phyloP scores from a whole-genome alignment of 2,797 vertebrate species.

The Betta splendens region DNA sequence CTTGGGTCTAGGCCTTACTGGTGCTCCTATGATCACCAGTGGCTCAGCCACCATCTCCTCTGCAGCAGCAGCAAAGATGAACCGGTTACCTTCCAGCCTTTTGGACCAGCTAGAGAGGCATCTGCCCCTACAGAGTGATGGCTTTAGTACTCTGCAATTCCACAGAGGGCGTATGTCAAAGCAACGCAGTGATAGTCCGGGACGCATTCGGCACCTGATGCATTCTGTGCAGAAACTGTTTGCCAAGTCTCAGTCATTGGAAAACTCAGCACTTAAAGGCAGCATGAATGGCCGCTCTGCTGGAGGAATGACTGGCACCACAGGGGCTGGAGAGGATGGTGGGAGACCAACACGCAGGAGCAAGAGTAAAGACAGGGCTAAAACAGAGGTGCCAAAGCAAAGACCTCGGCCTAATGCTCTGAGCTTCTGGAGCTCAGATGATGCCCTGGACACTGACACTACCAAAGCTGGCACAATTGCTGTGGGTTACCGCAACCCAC shows the following conservation, averaged over 20 bases:
- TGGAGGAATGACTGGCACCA: conserved; percentile 68
- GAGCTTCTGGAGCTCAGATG: conserved; percentile 96
- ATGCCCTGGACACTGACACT: conserved; percentile 87
- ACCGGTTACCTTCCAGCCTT: conserved; percentile 93
- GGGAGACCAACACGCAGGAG: conserved; percentile 87
- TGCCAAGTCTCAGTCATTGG: conserved; percentile 94
- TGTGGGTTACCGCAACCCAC: conserved; percentile 88
- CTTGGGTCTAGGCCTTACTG: conserved; percentile 77
- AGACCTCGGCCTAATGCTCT: conserved; percentile 89
- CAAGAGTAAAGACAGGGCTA: conserved; percentile 97
- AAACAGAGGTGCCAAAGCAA: conserved; percentile 90
- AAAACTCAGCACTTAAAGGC: conserved; percentile 87
- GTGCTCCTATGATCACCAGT: conserved; percentile 83
- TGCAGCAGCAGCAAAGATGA: conserved; percentile 93
- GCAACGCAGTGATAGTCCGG: conserved; percentile 95
- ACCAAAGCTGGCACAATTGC: conserved; percentile 80
- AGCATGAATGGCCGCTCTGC: conserved; percentile 80
- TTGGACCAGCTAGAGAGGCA: conserved; percentile 98
- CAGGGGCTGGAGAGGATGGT: conserved; percentile 77
- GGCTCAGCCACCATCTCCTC: conserved; percentile 84
- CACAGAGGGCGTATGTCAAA: conserved; percentile 85
- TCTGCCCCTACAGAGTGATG: conserved; percentile 93
- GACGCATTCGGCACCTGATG: conserved; percentile 96
- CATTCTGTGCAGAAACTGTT: conserved; percentile 98
- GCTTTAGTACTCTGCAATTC: conserved; percentile 98